phyloP scores from a whole-genome alignment of 2,113 vertebrate species.

The Chelonoidis abingdonii region DNA sequence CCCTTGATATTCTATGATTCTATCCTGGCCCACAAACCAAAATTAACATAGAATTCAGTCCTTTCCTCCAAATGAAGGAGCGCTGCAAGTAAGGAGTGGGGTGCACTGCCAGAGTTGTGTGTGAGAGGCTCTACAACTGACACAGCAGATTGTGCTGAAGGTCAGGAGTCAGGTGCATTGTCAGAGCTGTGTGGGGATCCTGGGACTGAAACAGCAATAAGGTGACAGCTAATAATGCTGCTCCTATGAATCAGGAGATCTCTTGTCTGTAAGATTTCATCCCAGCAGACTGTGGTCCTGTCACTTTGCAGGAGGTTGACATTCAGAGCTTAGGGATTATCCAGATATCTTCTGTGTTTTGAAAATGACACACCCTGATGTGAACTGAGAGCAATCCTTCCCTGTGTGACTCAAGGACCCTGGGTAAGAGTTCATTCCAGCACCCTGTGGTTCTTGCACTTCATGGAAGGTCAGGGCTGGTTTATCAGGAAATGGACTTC shows the following conservation, averaged over 20 bases:
- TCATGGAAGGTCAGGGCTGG: not conserved
- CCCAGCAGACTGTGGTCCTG: not conserved
- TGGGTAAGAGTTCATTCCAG: not conserved
- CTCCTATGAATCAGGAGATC: not conserved
- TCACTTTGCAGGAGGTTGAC: not conserved
- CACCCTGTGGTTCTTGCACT: not conserved
- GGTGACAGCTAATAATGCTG: not conserved
- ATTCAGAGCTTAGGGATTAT: not conserved
- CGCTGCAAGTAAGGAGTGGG: not conserved
- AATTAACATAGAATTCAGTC: not conserved
- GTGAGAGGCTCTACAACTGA: not conserved
- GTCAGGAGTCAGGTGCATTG: not conserved
- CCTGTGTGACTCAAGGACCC: not conserved
- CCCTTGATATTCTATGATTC: not conserved
- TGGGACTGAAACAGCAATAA: not conserved
- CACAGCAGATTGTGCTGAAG: not conserved
- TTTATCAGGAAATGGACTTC: not conserved
- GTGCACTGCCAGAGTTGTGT: not conserved
- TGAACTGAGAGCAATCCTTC: not conserved
- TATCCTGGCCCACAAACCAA: not conserved
- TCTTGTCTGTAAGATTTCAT: not conserved
- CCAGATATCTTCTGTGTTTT: not conserved
- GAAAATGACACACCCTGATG: not conserved
- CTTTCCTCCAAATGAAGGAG: not conserved
- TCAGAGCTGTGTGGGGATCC: not conserved